Base-by-base conservation (phyloP, 2,113 vertebrate species). In the Theropithecus gelada region DNA sequence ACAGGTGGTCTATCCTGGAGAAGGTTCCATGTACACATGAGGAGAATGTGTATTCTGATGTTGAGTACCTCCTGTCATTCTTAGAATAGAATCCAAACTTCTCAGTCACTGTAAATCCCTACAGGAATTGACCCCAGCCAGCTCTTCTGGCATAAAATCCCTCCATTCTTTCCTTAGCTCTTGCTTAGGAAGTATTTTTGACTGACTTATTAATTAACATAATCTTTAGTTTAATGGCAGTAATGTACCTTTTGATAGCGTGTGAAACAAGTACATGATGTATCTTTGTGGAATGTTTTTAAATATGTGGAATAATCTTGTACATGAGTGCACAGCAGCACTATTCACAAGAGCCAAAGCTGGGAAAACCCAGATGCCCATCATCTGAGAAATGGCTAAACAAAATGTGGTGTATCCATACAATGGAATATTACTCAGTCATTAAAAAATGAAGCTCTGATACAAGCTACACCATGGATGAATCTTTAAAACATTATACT, bases 151-250 rank as follows among this genome's bases (percentile, higher is more conserved):
- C n/a, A 40, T 52, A 18, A 23, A 55, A 17, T 75, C 50, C 55
- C 32, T 89, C 55, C 35, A 16, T 17, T 45, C 35, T 59, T 84
- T 8, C 66, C 50, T 18, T 79, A 18, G 20, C 35, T 82, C n/a
- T 95, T 95, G 61, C 70, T 88, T n/a, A 50, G 48, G 52, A 93
- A 68, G 35, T 93, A 20, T 32, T 83, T n/a, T 59, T 93, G 84
- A n/a, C 50, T 90, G 35, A 64, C 18, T 38, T 81, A 88, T 35
- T 68, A 66, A 75, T 52, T 79, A 86, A 79, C 5, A 13, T 79
- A 55, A 61, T 22, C 38, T 30, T 95, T 48, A 75, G 1, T 8
- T 52, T 86, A 48, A 88, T 59, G 20, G 17, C 25, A 50, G 52
- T 85, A 86, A 50, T 81, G 18, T 68, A 59, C 90, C 13, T 18